Percentiles rank a stretch among this genome's conserved stretches.
These are phyloP conservation scores for Drosophila tani DNA, from an alignment of 1,140 invertebrate genomes.

Conservation along the genomic window DNA sequence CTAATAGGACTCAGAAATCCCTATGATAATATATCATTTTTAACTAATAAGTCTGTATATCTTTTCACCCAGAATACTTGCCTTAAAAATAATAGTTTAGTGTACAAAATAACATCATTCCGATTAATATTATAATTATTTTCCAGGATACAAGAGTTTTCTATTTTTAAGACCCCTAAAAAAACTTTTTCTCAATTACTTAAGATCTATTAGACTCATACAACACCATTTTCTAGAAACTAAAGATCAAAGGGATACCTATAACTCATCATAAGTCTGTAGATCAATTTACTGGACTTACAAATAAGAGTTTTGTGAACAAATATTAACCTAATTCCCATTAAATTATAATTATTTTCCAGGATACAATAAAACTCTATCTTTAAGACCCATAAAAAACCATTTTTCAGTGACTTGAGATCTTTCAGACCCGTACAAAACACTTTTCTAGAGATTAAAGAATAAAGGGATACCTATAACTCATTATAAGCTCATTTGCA, in stretches of 20 bases:
- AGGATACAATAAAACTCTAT: not conserved
- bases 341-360: not conserved
- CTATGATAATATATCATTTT: not conserved
- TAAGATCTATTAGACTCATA: too few species aligned
- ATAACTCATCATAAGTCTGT: not conserved
- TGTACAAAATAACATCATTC: not conserved
- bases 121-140: not conserved
- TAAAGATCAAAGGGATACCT: not conserved
- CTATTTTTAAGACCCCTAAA: too few species aligned
- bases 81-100: not conserved
- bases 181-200: too few species aligned
- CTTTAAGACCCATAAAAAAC: too few species aligned
- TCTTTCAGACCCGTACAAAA: not conserved
- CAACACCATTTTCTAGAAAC: too few species aligned
- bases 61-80: not conserved
- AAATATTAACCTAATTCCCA: not conserved
- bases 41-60: accelerated
- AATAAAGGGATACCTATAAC: not conserved
- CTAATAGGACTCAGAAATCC: not conserved
- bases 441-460: not conserved
- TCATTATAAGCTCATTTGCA: not conserved
- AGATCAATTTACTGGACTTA: too few species aligned
- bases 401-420: too few species aligned
- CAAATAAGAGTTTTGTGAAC: too few species aligned
- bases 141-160: not conserved